phyloP scores from a whole-genome alignment of 2,888 invertebrate genomes.

The Drosophila limbata region DNA sequence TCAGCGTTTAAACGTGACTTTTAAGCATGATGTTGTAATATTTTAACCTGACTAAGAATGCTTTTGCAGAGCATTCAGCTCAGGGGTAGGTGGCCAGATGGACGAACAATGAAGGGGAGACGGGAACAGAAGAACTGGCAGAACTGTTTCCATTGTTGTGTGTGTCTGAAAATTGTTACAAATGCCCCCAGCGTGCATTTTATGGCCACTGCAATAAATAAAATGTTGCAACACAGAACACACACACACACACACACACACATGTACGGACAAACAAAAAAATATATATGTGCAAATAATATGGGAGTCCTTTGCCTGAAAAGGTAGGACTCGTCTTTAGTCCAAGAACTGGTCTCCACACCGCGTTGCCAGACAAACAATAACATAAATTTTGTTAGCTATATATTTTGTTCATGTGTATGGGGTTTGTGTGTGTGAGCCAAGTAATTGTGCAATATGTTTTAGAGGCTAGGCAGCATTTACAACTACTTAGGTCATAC shows the following conservation, averaged over 20 bases:
- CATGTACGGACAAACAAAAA: conserved; percentile 20
- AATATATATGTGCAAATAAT: conserved; percentile 70
- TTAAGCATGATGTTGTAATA: conserved; percentile 82
- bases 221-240: conserved; percentile 73
- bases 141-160: conserved; percentile 66
- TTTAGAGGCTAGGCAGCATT: conserved; percentile 59
- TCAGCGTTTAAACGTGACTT: conserved; percentile 82
- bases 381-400: conserved; percentile 76
- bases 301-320: conserved; percentile 54
- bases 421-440: conserved; percentile 41
- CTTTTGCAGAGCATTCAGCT: conserved; percentile 23
- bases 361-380: conserved; percentile 72
- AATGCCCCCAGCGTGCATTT: conserved; percentile 81
- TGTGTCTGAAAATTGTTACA: conserved; percentile 79
- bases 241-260: conserved; percentile 35
- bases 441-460: conserved; percentile 79
- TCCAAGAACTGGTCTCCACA: conserved; percentile 26
- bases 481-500: conserved; percentile 54
- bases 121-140: conserved; percentile 6
- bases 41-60: conserved; percentile 79
- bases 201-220: conserved; percentile 80
- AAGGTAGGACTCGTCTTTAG: conserved; percentile 56
- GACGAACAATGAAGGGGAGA: not conserved
- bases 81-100: conserved; percentile 11
- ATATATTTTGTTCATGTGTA: conserved; percentile 40